These are phyloP conservation scores for Acleris laterana DNA, from an alignment of 2,888 invertebrate genomes.

Conservation along the genomic window DNA sequence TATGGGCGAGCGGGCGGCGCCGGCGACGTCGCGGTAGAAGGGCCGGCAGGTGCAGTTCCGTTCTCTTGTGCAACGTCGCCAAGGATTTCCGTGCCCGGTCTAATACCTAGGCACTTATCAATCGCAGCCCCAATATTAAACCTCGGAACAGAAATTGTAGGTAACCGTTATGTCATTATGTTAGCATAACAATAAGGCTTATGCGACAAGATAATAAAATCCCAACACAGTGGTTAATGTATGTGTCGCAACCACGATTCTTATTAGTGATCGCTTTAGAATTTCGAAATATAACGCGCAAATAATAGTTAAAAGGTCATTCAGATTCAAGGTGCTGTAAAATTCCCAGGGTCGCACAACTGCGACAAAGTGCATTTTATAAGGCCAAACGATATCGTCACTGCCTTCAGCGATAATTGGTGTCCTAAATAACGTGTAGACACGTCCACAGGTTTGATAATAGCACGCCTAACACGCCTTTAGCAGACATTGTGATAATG, in stretches of 20 bases:
- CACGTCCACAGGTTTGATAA: too few species aligned
- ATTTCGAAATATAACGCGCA: conserved; percentile 24
- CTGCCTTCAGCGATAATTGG: conserved; percentile 4
- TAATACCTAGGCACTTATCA: conserved; percentile 8
- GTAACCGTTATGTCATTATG: not conserved
- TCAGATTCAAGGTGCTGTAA: conserved; percentile 22
- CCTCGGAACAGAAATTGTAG: not conserved
- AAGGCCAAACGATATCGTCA: conserved; percentile 2
- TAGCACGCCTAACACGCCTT: too few species aligned
- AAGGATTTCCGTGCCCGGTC: conserved; percentile 32
- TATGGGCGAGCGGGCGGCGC: conserved; percentile 11
- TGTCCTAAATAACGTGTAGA: not conserved
- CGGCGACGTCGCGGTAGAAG: conserved; percentile 13
- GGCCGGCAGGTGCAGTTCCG: conserved; percentile 27
- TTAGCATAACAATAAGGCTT: not conserved
- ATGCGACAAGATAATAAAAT: not conserved
- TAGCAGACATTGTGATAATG: too few species aligned
- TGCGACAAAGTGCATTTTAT: conserved; percentile 18
- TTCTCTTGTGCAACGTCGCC: conserved; percentile 33
- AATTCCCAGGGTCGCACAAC: conserved; percentile 7
- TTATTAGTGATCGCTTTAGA: conserved; percentile 27
- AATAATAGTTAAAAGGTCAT: conserved; percentile 28
- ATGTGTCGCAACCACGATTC: conserved; percentile 28
- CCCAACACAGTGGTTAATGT: conserved; percentile 1
- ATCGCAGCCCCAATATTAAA: not conserved